Percentiles rank a stretch among this genome's conserved stretches.
These are phyloP conservation scores for Paracyclopina nana DNA, from an alignment of 1,140 invertebrate genomes.

Conservation along the genomic window DNA sequence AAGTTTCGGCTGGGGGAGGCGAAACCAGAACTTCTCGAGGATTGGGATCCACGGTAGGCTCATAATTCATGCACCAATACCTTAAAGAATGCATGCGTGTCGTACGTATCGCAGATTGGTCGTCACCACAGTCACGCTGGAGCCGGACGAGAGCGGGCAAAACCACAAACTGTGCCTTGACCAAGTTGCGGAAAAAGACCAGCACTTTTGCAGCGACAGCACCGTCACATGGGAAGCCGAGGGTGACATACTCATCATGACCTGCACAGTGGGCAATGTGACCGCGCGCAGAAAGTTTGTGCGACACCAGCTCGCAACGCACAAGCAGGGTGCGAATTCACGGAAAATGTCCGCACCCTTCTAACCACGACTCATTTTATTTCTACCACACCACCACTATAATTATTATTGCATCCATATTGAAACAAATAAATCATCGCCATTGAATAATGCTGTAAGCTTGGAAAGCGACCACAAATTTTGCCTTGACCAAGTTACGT, in stretches of 20 bases:
- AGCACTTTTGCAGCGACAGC: background rate
- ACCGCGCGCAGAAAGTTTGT: background rate
- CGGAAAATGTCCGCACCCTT: background rate
- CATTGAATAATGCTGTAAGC: no score
- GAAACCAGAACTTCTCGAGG: background rate
- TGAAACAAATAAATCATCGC: no score
- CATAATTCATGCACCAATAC: no score
- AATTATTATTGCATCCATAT: no score
- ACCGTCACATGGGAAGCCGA: background rate
- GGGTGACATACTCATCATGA: background rate
- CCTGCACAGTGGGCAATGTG: background rate
- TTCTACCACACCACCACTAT: no score
- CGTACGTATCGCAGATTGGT: background rate
- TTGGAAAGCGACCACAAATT: no score
- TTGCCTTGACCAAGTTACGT: background rate
- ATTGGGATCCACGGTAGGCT: background rate
- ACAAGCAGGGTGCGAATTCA: background rate
- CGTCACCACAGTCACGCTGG: background rate
- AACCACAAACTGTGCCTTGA: background rate
- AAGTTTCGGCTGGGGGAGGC: background rate
- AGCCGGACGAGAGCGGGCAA: background rate
- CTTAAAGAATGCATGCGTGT: no score
- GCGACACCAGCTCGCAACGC: background rate
- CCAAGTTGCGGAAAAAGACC: background rate
- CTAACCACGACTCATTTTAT: no score